Evolutionary conservation across 30 jellyfish, hydroid and myxozoan genomes (phyloP).

Genomic region (Turritopsis rubra): DNA sequence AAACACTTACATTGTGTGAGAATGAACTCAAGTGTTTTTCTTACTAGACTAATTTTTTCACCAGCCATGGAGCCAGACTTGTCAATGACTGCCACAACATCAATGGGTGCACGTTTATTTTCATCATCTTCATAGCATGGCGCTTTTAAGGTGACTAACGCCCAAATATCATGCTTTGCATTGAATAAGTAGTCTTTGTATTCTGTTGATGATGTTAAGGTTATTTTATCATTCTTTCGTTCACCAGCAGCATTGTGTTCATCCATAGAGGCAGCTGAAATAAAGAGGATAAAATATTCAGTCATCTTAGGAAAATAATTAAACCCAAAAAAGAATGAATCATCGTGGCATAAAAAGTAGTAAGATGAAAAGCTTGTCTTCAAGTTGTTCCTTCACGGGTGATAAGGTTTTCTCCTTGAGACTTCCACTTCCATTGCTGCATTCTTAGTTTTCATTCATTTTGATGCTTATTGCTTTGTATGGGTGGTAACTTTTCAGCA

Average conservation of each 20-base stretch:
- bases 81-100: conserved; percentile 80
- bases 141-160: conserved; percentile 67
- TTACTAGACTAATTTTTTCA: conserved; percentile 58
- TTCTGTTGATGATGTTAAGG: conserved; percentile 51
- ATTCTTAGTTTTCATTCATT: too few species aligned
- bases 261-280: neutral
- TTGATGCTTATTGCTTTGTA: too few species aligned
- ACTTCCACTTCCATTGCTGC: too few species aligned
- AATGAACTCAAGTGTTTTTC: conserved; percentile 60
- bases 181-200: conserved; percentile 47
- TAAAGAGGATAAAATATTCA: neutral
- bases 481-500: too few species aligned
- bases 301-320: too few species aligned
- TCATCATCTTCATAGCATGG: conserved; percentile 52
- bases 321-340: too few species aligned
- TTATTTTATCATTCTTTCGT: neutral
- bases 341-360: too few species aligned
- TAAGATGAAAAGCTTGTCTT: too few species aligned
- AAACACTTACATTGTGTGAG: conserved; percentile 50
- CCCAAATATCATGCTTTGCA: conserved; percentile 64
- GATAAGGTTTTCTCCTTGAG: too few species aligned
- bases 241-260: neutral
- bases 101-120: conserved; percentile 64
- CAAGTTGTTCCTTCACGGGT: too few species aligned
- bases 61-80: conserved; percentile 90